Conservation (phyloP, 2,113 vertebrate species). For the Phoxinus phoxinus region DNA sequence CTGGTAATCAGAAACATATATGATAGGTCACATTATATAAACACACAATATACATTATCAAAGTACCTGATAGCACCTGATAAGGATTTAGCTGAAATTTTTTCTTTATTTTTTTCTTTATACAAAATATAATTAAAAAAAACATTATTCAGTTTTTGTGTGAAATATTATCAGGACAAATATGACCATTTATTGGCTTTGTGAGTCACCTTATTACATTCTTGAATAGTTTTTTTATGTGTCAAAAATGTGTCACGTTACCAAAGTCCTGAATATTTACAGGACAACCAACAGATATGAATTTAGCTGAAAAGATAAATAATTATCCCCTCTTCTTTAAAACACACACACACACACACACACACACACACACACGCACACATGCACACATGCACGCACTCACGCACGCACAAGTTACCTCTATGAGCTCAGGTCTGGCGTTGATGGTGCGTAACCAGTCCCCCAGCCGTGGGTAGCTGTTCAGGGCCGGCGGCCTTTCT, state of each 20-base stretch:
- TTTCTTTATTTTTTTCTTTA: too few relatives aligned
- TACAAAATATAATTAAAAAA: too few relatives aligned
- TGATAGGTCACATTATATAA: neutral
- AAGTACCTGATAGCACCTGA: neutral
- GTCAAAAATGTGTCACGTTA: neutral
- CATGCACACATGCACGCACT: neutral
- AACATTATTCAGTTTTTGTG: neutral
- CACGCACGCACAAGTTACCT: slow-evolving; percentile 71
- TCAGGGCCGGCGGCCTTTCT: slow-evolving; percentile 84
- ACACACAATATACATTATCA: neutral
- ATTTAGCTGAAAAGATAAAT: neutral
- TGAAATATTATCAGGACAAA: neutral
- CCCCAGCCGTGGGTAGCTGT: slow-evolving; percentile 88
- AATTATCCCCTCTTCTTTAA: neutral
- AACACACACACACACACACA: neutral
- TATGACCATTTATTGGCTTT: neutral
- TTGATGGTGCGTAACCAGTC: slow-evolving; percentile 95
- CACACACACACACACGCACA: neutral
- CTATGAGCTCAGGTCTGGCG: slow-evolving; percentile 85
- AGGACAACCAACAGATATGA: neutral
- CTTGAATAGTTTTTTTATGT: neutral
- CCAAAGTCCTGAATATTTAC: neutral
- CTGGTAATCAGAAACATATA: neutral
- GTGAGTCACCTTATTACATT: neutral
- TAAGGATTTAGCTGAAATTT: neutral